Evolutionary conservation across 2,797 vertebrate species (phyloP).

Genomic region (Spatula versicolor): DNA sequence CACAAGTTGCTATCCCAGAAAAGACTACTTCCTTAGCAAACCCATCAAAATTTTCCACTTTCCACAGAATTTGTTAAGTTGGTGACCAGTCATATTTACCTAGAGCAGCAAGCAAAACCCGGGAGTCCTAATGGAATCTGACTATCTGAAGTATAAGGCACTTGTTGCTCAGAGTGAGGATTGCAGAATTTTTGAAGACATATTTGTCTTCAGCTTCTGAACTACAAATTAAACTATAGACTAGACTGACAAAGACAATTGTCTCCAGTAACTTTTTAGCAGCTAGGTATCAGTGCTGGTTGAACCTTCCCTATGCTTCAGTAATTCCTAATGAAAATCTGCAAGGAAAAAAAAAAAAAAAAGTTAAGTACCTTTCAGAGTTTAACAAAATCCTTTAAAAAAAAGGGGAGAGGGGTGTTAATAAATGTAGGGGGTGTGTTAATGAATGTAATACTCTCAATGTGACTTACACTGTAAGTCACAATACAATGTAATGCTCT

Average conservation of each 20-base stretch:
- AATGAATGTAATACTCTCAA: neutral
- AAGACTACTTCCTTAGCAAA: neutral
- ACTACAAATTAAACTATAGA: neutral
- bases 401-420: neutral
- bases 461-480: neutral
- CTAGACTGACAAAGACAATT: constrained; percentile 42
- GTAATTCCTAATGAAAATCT: constrained; percentile 26
- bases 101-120: neutral
- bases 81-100: neutral
- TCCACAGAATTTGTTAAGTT: neutral
- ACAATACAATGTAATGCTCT: no score
- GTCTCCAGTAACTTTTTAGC: constrained; percentile 48
- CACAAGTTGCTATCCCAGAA: neutral
- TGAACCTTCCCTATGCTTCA: neutral
- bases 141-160: neutral
- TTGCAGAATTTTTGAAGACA: neutral
- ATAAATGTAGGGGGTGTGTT: no score
- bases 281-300: constrained; percentile 1
- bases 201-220: neutral
- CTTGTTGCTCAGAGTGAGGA: neutral
- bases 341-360: neutral
- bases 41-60: rapidly evolving
- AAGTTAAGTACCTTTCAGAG: neutral
- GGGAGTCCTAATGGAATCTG: neutral
- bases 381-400: neutral